phyloP scores from a whole-genome alignment of 23 tunicate species.

The Diplosoma virens region DNA sequence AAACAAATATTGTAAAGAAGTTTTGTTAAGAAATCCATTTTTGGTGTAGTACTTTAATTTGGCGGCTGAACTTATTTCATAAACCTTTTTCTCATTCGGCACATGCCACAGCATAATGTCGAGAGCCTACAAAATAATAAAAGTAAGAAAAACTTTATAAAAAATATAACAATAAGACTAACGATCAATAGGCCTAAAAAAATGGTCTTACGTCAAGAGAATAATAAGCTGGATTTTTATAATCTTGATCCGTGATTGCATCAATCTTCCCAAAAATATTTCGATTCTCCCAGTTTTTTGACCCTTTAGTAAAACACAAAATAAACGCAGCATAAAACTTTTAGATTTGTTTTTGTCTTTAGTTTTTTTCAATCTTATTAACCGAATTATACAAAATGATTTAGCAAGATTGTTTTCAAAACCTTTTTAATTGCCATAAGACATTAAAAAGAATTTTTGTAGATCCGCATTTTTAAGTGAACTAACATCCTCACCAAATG shows the following conservation, averaged over 20 bases:
- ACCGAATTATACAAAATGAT: no score
- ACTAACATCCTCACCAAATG: no score
- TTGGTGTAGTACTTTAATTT: slow-evolving; percentile 59
- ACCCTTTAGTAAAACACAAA: no score
- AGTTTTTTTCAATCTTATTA: no score
- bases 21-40: slow-evolving; percentile 19
- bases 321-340: no score
- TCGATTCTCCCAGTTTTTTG: slow-evolving; percentile 46
- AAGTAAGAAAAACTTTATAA: background rate
- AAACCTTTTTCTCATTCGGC: slow-evolving; percentile 16
- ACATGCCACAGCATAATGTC: slow-evolving; percentile 65
- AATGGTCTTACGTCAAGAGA: background rate
- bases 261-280: slow-evolving; percentile 38
- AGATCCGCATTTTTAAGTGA: no score
- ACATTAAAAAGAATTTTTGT: no score
- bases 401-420: no score
- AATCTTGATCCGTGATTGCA: slow-evolving; percentile 29
- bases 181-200: background rate
- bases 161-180: background rate
- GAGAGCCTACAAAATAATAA: slow-evolving; percentile 25
- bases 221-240: slow-evolving; percentile 45
- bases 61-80: background rate
- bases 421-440: no score
- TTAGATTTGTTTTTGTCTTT: no score
- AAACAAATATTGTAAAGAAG: slow-evolving; percentile 36